Evolutionary conservation across 2,113 vertebrate species (phyloP).

Genomic region (Microtus oregoni): DNA sequence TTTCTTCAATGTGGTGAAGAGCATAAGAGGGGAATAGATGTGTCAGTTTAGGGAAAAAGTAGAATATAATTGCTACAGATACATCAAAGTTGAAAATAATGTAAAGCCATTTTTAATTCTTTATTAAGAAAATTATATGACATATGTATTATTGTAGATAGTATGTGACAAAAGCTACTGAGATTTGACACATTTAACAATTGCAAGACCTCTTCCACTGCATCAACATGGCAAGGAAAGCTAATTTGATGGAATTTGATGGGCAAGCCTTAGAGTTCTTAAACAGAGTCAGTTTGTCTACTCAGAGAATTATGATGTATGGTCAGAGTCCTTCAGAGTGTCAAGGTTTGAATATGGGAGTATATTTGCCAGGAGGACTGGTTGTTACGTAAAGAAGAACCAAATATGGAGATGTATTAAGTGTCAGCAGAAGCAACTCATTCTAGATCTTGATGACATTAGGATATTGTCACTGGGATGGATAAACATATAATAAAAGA

Average conservation of each 20-base stretch:
- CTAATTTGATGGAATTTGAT: no score
- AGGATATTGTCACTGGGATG: not conserved
- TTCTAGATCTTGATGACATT: not conserved
- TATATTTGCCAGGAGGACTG: not conserved
- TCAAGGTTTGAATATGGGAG: not conserved
- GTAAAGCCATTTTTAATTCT: not conserved
- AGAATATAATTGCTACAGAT: not conserved
- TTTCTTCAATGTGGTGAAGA: not conserved
- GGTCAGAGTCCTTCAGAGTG: not conserved
- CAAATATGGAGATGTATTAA: not conserved
- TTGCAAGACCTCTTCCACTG: not conserved
- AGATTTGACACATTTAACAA: not conserved
- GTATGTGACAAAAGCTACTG: not conserved
- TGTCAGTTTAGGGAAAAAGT: not conserved
- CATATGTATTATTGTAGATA: not conserved
- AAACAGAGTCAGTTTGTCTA: not conserved
- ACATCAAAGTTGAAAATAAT: not conserved
- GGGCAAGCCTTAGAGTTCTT: not conserved
- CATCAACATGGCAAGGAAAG: not conserved
- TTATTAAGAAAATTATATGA: not conserved
- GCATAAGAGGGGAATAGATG: not conserved
- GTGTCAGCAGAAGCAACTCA: not conserved
- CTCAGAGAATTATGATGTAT: not conserved
- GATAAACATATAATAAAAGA: not conserved
- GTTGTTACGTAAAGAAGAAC: not conserved